A percentile compares a stretch with the other conserved stretches of the same genome.
Evolutionary conservation across 2,113 vertebrate species (phyloP).

Genomic region (Paralichthys olivaceus): DNA sequence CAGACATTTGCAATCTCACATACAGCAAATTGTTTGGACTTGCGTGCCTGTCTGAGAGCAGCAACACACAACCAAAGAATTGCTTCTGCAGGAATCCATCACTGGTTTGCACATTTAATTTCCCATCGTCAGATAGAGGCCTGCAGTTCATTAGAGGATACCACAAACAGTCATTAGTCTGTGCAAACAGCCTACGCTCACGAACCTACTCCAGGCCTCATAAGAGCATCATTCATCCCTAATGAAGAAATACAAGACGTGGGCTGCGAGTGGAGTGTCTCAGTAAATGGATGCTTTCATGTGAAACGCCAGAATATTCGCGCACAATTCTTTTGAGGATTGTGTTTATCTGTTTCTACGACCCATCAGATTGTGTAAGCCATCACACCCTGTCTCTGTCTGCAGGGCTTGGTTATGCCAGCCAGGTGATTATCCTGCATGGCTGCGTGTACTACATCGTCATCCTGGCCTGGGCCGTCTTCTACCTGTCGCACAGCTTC

Average conservation of each 20-base stretch:
- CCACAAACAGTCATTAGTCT: slow-evolving; percentile 45
- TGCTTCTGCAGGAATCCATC: slow-evolving; percentile 36
- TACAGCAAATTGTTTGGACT: too few species aligned
- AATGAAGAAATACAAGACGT: slow-evolving; percentile 37
- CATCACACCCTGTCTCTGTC: background rate
- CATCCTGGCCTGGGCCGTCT: slow-evolving; percentile 91
- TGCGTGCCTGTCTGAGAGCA: background rate
- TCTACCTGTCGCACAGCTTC: slow-evolving; percentile 90
- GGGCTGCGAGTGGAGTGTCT: slow-evolving; percentile 35
- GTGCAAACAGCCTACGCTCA: slow-evolving; percentile 13
- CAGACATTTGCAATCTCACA: too few species aligned
- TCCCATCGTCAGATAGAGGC: slow-evolving; percentile 9
- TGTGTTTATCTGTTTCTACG: background rate
- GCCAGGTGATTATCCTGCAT: slow-evolving; percentile 89
- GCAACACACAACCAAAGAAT: background rate
- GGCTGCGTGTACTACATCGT: slow-evolving; percentile 91
- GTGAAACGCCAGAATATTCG: background rate
- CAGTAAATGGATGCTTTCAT: slow-evolving; percentile 45
- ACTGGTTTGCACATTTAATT: background rate
- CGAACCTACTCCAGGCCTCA: slow-evolving; percentile 40
- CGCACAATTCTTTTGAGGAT: background rate
- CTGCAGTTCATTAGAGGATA: slow-evolving; percentile 45
- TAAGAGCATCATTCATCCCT: slow-evolving; percentile 39
- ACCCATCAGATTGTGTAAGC: background rate
- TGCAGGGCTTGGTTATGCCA: slow-evolving; percentile 91